Conservation (phyloP, 2,888 invertebrate genomes). For the Thecophora atra region DNA sequence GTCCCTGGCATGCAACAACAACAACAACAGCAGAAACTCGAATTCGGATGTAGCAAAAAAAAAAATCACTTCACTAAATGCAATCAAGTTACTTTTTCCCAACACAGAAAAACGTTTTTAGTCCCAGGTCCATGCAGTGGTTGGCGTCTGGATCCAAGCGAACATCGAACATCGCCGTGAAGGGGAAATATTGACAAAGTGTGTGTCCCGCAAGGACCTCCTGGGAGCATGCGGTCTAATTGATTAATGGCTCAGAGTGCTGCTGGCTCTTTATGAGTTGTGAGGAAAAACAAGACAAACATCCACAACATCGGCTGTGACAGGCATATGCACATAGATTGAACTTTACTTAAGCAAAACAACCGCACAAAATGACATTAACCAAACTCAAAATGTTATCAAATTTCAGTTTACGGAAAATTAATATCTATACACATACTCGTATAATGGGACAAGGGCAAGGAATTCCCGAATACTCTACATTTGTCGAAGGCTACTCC, state of each 20-base stretch:
- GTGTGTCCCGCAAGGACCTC: constrained; percentile 38
- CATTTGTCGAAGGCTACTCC: no score
- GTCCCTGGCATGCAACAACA: constrained; percentile 23
- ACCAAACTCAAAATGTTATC: not conserved
- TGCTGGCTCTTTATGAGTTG: not conserved
- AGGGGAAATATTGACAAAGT: constrained; percentile 28
- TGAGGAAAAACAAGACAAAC: constrained; percentile 13
- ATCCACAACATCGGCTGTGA: constrained; percentile 6
- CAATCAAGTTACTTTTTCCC: constrained; percentile 28
- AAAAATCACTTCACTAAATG: constrained; percentile 33
- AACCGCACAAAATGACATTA: not conserved
- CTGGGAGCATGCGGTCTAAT: constrained; percentile 54
- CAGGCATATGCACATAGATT: not conserved
- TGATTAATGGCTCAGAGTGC: constrained; percentile 56
- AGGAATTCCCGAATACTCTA: no score
- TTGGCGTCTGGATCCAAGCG: not conserved
- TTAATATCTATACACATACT: no score
- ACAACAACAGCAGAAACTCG: constrained; percentile 3
- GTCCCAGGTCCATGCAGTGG: not conserved
- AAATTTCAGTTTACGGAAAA: not conserved
- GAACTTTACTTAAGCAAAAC: not conserved
- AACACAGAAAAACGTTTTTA: not conserved
- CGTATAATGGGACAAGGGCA: no score
- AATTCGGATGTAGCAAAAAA: constrained; percentile 5
- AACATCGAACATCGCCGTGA: not conserved